Evolutionary conservation across 2,797 vertebrate species (phyloP).

Genomic region (Prionace glauca): DNA sequence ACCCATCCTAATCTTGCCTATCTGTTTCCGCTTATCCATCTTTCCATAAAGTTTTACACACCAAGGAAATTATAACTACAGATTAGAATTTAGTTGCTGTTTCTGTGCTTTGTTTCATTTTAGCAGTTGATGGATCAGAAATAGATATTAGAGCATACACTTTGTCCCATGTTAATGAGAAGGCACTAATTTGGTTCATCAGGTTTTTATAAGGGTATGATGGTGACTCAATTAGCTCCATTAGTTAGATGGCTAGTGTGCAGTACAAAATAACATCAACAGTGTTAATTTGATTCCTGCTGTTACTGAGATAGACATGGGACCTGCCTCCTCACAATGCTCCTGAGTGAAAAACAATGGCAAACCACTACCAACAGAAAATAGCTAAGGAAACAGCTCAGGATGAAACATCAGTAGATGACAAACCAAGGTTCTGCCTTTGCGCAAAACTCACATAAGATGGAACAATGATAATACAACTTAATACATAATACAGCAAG

Average conservation of each 20-base stretch:
- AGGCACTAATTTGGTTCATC: background rate
- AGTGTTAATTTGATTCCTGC: too few relatives aligned
- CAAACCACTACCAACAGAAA: too few relatives aligned
- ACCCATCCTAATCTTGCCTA: background rate
- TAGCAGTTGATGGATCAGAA: background rate
- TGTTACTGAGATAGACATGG: too few relatives aligned
- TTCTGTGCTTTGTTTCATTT: background rate
- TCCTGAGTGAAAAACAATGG: too few relatives aligned
- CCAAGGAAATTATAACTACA: background rate
- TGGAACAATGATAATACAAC: background rate
- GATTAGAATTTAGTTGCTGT: background rate
- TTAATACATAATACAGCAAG: background rate
- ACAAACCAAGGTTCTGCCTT: too few relatives aligned
- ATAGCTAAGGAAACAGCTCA: too few relatives aligned
- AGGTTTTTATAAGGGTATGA: background rate
- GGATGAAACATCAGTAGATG: too few relatives aligned
- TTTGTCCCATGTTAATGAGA: background rate
- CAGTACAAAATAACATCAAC: too few relatives aligned
- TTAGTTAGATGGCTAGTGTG: too few relatives aligned
- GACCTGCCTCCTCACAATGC: too few relatives aligned
- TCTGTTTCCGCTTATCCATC: background rate
- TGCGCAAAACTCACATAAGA: too few relatives aligned
- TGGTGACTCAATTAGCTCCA: too few relatives aligned
- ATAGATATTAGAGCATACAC: background rate
- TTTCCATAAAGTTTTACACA: background rate